Conservation (phyloP, 1,140 invertebrate genomes). For the Plodia interpunctella region DNA sequence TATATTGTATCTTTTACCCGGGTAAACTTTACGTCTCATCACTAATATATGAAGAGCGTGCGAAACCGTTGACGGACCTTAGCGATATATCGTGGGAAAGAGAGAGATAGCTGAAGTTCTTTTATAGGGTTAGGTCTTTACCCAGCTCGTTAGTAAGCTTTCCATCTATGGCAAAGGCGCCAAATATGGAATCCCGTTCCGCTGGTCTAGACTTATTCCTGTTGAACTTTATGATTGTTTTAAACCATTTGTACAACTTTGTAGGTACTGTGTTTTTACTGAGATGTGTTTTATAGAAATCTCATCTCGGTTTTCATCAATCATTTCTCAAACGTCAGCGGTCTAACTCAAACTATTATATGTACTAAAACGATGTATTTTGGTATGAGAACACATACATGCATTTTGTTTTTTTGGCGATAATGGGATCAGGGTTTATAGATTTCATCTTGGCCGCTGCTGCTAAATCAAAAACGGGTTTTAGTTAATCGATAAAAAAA, state of each 20-base stretch:
- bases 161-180: not conserved
- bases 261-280: not conserved
- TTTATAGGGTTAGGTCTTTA: conserved; percentile 21
- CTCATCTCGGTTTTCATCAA: too few relatives aligned
- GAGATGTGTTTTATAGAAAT: not conserved
- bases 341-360: too few relatives aligned
- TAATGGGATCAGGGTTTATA: too few relatives aligned
- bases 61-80: conserved; percentile 4
- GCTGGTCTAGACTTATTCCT: conserved; percentile 5
- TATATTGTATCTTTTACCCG: not conserved
- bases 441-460: too few relatives aligned
- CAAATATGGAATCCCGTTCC: not conserved
- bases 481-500: too few relatives aligned
- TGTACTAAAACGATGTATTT: too few relatives aligned
- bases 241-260: not conserved
- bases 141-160: not conserved
- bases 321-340: too few relatives aligned
- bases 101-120: not conserved
- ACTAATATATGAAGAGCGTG: not conserved
- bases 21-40: not conserved
- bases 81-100: conserved; percentile 1
- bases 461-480: too few relatives aligned
- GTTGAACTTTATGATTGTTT: not conserved
- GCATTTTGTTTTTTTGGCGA: too few relatives aligned
- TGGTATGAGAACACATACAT: too few relatives aligned